Evolutionary conservation across 2,888 invertebrate genomes (phyloP).

Genomic region (Lissocephala sabroskyi): DNA sequence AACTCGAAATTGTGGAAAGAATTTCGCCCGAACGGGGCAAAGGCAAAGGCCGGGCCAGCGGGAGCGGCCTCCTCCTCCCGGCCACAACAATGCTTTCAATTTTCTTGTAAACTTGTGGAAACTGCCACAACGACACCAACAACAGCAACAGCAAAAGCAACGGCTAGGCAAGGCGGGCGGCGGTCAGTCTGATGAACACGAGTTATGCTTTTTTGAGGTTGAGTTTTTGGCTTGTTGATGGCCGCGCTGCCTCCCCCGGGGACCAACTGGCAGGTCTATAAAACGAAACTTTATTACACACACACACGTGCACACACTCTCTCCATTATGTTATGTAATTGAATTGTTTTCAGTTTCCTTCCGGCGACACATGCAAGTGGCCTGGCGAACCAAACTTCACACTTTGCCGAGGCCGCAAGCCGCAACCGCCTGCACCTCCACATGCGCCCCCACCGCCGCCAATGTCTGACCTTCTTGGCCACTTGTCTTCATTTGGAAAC

Average conservation of each 20-base stretch:
- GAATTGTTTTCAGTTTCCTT: slow-evolving; percentile 55
- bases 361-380: slow-evolving; percentile 21
- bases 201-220: slow-evolving; percentile 55
- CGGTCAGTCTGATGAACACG: slow-evolving; percentile 46
- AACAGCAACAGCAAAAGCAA: slow-evolving; percentile 8
- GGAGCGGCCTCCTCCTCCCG: too few relatives aligned
- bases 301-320: slow-evolving; percentile 26
- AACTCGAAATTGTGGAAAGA: too few relatives aligned
- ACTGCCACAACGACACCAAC: slow-evolving; percentile 23
- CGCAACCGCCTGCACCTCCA: too few relatives aligned
- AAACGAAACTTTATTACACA: slow-evolving; percentile 60
- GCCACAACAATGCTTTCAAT: slow-evolving; percentile 57
- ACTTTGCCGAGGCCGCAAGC: too few relatives aligned
- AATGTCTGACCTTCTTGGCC: slow-evolving; percentile 26
- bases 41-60: too few relatives aligned
- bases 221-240: too few relatives aligned
- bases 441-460: too few relatives aligned
- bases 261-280: slow-evolving; percentile 57
- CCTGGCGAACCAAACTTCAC: too few relatives aligned
- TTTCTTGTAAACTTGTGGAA: slow-evolving; percentile 41
- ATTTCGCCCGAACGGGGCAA: too few relatives aligned
- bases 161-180: background rate
- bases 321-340: slow-evolving; percentile 56
- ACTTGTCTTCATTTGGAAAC: slow-evolving; percentile 49
- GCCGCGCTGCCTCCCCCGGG: slow-evolving; percentile 31